Evolutionary conservation across 2,888 invertebrate species (phyloP).

Genomic region (Mesorhabditis sp.): DNA sequence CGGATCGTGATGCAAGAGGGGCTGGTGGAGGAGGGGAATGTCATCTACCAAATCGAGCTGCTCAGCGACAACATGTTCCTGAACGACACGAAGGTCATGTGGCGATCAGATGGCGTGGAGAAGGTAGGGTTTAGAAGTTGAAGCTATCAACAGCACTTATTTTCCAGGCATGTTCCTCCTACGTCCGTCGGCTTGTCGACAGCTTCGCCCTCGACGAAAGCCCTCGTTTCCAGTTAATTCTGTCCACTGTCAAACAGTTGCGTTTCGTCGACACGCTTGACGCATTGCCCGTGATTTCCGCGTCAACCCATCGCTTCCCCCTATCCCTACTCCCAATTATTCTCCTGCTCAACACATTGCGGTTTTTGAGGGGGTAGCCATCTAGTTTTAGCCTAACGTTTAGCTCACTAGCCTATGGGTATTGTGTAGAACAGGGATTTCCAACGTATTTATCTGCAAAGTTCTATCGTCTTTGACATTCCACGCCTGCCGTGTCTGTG

Average conservation of each 20-base stretch:
- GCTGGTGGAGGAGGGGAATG: slow-evolving; percentile 33
- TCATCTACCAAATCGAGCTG: slow-evolving; percentile 50
- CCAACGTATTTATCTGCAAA: too few species aligned
- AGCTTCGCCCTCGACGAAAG: slow-evolving; percentile 41
- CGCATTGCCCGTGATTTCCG: slow-evolving; percentile 22
- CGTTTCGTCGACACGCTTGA: slow-evolving; percentile 36
- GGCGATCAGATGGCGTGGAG: slow-evolving; percentile 50
- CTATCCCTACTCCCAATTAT: background rate
- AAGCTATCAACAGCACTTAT: background rate
- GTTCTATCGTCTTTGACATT: too few species aligned
- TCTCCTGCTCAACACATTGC: background rate
- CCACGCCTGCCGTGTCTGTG: too few species aligned
- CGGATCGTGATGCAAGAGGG: slow-evolving; percentile 44
- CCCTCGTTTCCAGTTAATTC: slow-evolving; percentile 49
- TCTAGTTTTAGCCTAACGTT: too few species aligned
- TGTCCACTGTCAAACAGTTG: slow-evolving; percentile 51
- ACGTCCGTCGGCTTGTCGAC: slow-evolving; percentile 41
- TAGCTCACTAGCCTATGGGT: too few species aligned
- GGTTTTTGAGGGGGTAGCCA: too few species aligned
- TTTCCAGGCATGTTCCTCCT: slow-evolving; percentile 45
- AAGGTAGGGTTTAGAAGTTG: slow-evolving; percentile 29
- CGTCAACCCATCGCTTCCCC: background rate
- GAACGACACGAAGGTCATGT: slow-evolving; percentile 41
- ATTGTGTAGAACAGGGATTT: too few species aligned
- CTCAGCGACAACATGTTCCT: slow-evolving; percentile 41